A percentile compares a stretch with the other conserved stretches of the same genome.
Conservation (phyloP, 2,797 vertebrate genomes). For the Liparis tanakae region DNA sequence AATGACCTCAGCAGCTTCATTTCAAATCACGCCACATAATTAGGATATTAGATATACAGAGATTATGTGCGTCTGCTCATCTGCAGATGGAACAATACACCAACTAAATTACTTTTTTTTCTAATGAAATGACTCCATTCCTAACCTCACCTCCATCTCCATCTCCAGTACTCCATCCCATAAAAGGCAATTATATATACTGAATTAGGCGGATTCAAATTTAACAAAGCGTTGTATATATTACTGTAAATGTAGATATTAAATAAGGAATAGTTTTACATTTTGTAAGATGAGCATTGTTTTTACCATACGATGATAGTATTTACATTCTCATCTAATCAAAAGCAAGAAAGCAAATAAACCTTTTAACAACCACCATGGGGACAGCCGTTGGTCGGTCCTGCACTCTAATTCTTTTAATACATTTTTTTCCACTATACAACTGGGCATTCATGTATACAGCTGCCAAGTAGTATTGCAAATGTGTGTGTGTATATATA, state of each 20-base stretch:
- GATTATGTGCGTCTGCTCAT: constrained; percentile 1
- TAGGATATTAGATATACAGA: neutral
- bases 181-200: constrained; percentile 37
- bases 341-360: neutral
- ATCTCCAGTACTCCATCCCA: neutral
- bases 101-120: constrained; percentile 14
- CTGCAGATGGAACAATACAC: constrained; percentile 18
- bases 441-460: too few species aligned
- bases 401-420: neutral
- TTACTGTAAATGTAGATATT: constrained; percentile 15
- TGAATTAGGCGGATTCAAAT: constrained; percentile 12
- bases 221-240: constrained; percentile 13
- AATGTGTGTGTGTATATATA: too few species aligned
- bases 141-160: constrained; percentile 5
- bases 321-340: neutral
- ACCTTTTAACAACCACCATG: neutral
- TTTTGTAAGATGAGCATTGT: neutral
- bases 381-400: neutral
- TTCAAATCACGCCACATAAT: constrained; percentile 1
- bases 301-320: neutral
- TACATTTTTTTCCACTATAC: too few species aligned
- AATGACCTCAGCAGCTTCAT: constrained; percentile 6
- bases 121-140: constrained; percentile 5
- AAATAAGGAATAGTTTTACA: neutral
- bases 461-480: too few species aligned